Evolutionary conservation across 64 coral and sea anemone genomes (phyloP).

Genomic region (Montipora cactus): DNA sequence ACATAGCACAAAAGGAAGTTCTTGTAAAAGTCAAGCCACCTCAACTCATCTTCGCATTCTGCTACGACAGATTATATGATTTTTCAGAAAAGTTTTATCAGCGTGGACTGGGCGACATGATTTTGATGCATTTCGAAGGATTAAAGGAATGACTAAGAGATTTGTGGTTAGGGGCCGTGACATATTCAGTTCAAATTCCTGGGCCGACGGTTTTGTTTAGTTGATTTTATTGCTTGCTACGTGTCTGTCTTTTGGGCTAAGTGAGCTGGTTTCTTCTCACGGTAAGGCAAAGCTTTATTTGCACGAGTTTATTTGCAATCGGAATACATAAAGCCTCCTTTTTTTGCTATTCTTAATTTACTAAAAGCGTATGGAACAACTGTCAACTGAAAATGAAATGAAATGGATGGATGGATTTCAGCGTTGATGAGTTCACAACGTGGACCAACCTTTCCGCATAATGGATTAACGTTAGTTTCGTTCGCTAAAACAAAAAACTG

Average conservation of each 20-base stretch:
- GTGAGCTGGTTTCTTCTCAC: not conserved
- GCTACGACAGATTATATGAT: not conserved
- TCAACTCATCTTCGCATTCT: not conserved
- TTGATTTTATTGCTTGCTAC: not conserved
- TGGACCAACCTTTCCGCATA: too few species aligned
- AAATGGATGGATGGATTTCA: too few species aligned
- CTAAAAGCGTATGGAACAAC: too few species aligned
- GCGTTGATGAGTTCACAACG: too few species aligned
- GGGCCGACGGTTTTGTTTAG: not conserved
- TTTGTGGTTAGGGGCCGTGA: slow-evolving; percentile 8
- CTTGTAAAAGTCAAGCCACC: too few species aligned
- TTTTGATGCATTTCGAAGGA: not conserved
- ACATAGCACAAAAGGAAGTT: too few species aligned
- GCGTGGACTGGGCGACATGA: not conserved
- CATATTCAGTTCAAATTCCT: not conserved
- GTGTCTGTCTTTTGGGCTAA: not conserved
- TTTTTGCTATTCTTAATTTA: too few species aligned
- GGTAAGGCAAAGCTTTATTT: not conserved
- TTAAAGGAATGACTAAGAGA: not conserved
- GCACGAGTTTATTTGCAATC: not conserved
- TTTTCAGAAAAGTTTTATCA: not conserved
- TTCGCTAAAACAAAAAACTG: too few species aligned
- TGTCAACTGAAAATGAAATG: too few species aligned
- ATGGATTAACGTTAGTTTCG: too few species aligned
- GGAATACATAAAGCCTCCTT: too few species aligned